Conservation (phyloP, 2,113 vertebrate genomes). For the Hypomesus transpacificus region DNA sequence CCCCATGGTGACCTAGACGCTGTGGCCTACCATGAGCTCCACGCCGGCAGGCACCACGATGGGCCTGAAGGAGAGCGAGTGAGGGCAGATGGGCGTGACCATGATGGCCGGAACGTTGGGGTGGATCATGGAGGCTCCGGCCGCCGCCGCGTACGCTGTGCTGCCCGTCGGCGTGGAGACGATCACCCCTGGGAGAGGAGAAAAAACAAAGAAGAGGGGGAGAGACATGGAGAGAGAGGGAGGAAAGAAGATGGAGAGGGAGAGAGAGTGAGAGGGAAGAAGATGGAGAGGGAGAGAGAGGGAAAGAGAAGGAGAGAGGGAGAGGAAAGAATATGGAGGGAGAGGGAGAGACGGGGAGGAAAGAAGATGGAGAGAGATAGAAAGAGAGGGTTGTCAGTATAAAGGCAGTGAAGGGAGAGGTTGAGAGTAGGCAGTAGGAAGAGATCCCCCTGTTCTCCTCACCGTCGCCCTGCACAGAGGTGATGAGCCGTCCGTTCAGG, state of each 20-base stretch:
- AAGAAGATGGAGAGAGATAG: not conserved
- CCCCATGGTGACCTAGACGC: not conserved
- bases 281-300: not conserved
- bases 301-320: too few species aligned
- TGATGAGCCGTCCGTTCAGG: constrained; percentile 78
- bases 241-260: not conserved
- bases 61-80: constrained; percentile 80
- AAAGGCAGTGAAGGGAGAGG: not conserved
- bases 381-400: too few species aligned
- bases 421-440: not conserved
- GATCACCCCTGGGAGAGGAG: constrained; percentile 66
- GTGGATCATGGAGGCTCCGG: constrained; percentile 81
- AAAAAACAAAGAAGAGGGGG: not conserved
- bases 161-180: constrained; percentile 79
- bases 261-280: not conserved
- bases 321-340: too few species aligned
- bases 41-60: constrained; percentile 80
- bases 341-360: not conserved
- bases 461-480: constrained; percentile 80
- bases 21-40: constrained; percentile 72
- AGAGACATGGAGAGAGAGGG: too few species aligned
- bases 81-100: constrained; percentile 80
- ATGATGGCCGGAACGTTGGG: constrained; percentile 81
- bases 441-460: not conserved
- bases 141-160: constrained; percentile 75